Percentiles rank a stretch among this genome's conserved stretches.
These are phyloP conservation scores for Callocephalon fimbriatum DNA, from an alignment of 2,113 vertebrate genomes.

Conservation along the genomic window DNA sequence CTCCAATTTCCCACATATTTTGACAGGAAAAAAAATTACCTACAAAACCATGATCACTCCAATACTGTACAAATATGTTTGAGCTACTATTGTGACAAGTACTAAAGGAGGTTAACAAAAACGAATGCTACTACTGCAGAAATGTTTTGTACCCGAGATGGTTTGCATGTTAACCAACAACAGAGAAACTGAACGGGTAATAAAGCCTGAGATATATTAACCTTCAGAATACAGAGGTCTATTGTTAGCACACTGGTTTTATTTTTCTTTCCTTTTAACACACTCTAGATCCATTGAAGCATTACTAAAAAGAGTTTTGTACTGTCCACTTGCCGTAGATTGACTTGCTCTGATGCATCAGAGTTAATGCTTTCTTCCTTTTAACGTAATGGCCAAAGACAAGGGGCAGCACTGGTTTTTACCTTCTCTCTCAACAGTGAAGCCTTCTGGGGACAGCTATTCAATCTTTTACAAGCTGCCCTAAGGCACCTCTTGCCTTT, in stretches of 20 bases:
- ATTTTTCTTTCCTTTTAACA: not conserved
- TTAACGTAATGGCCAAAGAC: not conserved
- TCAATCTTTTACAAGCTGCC: not conserved
- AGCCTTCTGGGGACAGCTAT: not conserved
- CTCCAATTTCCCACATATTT: not conserved
- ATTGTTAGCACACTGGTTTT: not conserved
- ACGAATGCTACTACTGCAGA: not conserved
- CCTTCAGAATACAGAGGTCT: not conserved
- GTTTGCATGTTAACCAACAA: not conserved
- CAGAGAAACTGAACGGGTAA: not conserved
- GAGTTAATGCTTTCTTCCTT: conserved; percentile 16
- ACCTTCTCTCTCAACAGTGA: not conserved
- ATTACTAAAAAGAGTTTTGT: conserved; percentile 16
- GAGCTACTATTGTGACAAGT: not conserved
- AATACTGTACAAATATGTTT: not conserved
- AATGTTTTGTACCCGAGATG: not conserved
- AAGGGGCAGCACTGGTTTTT: not conserved
- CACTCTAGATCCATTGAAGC: not conserved
- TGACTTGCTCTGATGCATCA: not conserved
- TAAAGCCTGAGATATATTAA: not conserved
- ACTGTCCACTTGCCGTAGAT: not conserved
- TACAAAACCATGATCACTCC: not conserved
- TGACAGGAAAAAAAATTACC: not conserved
- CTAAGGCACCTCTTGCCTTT: not conserved
- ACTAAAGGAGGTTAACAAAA: not conserved